A percentile compares a stretch with the other conserved stretches of the same genome.
These are phyloP conservation scores for Sminthurides aquaticus DNA, from an alignment of 2,888 invertebrate species.

Conservation along the genomic window DNA sequence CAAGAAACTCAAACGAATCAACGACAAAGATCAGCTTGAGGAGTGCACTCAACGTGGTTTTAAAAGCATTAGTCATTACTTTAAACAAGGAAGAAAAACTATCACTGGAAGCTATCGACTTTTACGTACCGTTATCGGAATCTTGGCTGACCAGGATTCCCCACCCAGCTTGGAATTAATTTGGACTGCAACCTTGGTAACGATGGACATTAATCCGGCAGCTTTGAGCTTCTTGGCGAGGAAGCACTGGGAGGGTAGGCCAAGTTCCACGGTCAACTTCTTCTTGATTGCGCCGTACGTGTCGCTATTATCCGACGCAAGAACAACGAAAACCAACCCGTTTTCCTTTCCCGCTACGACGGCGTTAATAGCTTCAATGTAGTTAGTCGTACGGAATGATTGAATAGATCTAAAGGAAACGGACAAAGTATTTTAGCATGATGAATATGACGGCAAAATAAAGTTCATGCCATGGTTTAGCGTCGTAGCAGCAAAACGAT, in stretches of 20 bases:
- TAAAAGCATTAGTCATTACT: no score
- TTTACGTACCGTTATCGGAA: conserved; percentile 52
- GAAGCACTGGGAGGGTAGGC: conserved; percentile 29
- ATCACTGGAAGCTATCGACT: no score
- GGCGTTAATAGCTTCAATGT: not conserved
- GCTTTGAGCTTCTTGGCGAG: conserved; percentile 26
- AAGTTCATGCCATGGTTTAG: no score
- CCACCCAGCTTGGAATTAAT: conserved; percentile 66
- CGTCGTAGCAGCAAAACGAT: no score
- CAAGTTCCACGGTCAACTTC: not conserved
- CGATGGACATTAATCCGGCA: conserved; percentile 30
- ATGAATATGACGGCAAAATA: no score
- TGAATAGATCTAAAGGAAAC: not conserved
- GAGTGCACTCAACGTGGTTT: no score
- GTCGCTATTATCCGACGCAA: not conserved
- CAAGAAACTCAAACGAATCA: not conserved
- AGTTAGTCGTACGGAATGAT: not conserved
- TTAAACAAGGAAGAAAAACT: not conserved
- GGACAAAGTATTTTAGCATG: no score
- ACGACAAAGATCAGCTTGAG: no score
- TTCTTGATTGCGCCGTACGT: not conserved
- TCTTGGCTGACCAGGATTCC: conserved; percentile 70
- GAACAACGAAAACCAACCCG: not conserved
- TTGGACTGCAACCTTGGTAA: conserved; percentile 52
- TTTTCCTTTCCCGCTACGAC: not conserved